Evolutionary conservation across 2,113 vertebrate genomes (phyloP), one percentile per base, ranked within the genome.

Genomic region (Arizona elegans): DNA sequence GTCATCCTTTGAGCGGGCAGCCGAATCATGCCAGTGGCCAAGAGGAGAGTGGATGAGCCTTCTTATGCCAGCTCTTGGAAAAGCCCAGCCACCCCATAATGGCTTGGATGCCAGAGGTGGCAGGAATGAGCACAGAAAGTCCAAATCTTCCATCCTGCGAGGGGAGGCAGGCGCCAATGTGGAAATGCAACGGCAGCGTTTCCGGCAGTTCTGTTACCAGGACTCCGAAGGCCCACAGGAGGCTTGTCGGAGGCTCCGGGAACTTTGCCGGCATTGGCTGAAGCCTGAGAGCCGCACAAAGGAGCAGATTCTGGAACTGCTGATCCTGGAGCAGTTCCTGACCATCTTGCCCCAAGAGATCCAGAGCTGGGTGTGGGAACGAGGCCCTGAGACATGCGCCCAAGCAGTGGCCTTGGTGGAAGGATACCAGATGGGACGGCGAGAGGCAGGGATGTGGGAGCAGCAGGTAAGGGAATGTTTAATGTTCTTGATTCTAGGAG

Each of bases 351-450:
- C 92, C 95, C 52, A 70, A 75, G 97, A 97, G 10, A 92, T 94
- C 52, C 97, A 95, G 95, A 93, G 70, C 87, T 97, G 97, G 97
- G 97, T 97, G 19, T 96, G 95, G 95, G 95, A 95, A 0, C 97
- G 38, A 65, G 95, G 95, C 24, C 97, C 97, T 0, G 96, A 96
- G 94, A 97, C 75, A 0, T 96, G 97, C 0, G 97, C 96, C 91
- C 96, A 97, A 91, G 97, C 97, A 0, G 97, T 97, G 86, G 97
- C 96, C 62, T 92, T 97, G 65, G 97, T 97, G 93, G 97, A 97
- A 59, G 97, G 96, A 2, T 97, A 93, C 55, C 92, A 93, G 12
- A 93, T 93, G 92, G 92, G 96, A 94, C 93, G 96, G 5, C 95
- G 95, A 93, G 96, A 96, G 75, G 91, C 90, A 17, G 86, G 1